These are phyloP conservation scores for Graphium colonna DNA, from an alignment of 2,888 invertebrate genomes.

Conservation along the genomic window DNA sequence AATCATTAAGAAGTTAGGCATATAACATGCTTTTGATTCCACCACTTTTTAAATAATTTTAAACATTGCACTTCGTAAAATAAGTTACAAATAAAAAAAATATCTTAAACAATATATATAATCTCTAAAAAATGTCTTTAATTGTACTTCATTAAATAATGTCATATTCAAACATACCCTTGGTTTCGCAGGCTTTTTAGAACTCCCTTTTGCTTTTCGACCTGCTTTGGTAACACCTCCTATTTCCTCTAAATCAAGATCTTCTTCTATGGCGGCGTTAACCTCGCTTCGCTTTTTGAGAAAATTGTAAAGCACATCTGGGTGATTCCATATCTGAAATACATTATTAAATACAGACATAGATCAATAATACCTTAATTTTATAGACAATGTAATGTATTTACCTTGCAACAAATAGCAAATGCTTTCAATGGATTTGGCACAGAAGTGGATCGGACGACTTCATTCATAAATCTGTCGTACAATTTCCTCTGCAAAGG, in stretches of 20 bases:
- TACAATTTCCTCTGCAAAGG: slow-evolving; percentile 94
- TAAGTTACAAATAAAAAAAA: too few relatives aligned
- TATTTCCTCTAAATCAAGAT: slow-evolving; percentile 90
- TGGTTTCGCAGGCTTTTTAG: slow-evolving; percentile 49
- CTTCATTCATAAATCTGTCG: slow-evolving; percentile 95
- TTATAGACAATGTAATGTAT: too few relatives aligned
- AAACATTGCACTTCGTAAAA: slow-evolving; percentile 1
- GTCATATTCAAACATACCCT: too few relatives aligned
- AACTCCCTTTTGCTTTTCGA: slow-evolving; percentile 38
- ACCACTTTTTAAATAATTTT: slow-evolving; percentile 10
- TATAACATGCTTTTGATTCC: too few relatives aligned
- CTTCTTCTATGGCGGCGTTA: slow-evolving; percentile 84
- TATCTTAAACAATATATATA: too few relatives aligned
- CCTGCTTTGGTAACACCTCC: slow-evolving; percentile 75
- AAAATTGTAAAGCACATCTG: slow-evolving; percentile 94
- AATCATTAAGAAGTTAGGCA: too few relatives aligned
- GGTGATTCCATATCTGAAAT: slow-evolving; percentile 93
- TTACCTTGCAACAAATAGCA: slow-evolving; percentile 97
- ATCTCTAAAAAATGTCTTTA: too few relatives aligned
- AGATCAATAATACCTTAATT: too few relatives aligned
- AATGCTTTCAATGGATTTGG: slow-evolving; percentile 98
- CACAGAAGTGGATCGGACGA: slow-evolving; percentile 90
- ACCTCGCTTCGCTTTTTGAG: slow-evolving; percentile 89
- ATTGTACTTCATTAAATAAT: too few relatives aligned
- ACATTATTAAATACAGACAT: background rate